Conservation (phyloP, 2,113 vertebrate genomes). For the Pterophyllum scalare region DNA sequence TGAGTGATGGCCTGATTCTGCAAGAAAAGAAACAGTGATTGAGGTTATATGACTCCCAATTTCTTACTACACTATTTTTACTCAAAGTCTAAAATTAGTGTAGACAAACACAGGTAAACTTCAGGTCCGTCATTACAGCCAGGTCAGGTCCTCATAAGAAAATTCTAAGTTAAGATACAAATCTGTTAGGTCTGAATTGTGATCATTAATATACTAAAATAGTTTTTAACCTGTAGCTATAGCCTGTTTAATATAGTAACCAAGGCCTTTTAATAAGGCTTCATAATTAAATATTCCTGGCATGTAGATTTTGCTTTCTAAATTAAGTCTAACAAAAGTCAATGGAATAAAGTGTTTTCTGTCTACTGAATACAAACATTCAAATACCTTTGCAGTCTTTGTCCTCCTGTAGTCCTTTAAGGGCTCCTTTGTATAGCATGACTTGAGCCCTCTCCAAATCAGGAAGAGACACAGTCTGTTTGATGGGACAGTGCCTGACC, state of each 20-base stretch:
- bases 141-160: not conserved
- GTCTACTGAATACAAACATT: not conserved
- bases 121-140: not conserved
- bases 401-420: constrained; percentile 76
- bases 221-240: not conserved
- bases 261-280: not conserved
- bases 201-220: not conserved
- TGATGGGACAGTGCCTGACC: constrained; percentile 82
- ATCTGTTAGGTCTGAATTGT: not conserved
- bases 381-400: constrained; percentile 79
- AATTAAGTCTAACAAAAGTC: not conserved
- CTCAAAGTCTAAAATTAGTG: not conserved
- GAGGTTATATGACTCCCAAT: not conserved
- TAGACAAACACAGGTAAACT: not conserved
- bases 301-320: not conserved
- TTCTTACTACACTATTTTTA: not conserved
- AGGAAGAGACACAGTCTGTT: constrained; percentile 76
- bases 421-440: constrained; percentile 83
- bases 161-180: not conserved
- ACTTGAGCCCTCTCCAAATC: constrained; percentile 85
- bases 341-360: not conserved
- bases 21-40: not conserved
- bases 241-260: not conserved
- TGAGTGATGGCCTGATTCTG: constrained; percentile 69
- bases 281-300: not conserved